These are phyloP conservation scores for Antheraea assamensis DNA, from an alignment of 2,888 invertebrate genomes.

Conservation along the genomic window DNA sequence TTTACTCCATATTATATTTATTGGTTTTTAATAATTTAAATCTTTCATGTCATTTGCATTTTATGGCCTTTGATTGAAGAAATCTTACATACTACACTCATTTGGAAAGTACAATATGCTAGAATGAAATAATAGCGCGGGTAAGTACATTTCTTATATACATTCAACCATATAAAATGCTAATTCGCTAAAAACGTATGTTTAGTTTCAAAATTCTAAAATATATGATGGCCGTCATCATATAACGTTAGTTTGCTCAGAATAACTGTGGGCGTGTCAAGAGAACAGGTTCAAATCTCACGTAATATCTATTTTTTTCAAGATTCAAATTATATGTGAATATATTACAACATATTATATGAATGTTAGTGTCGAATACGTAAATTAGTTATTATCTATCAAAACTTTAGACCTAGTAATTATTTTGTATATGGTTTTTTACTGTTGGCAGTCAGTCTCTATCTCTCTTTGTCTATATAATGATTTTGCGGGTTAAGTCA, in stretches of 20 bases:
- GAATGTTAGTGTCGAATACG: neutral
- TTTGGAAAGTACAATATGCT: no score
- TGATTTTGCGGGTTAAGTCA: neutral
- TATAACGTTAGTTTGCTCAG: neutral
- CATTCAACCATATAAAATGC: neutral
- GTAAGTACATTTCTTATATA: no score
- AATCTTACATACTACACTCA: no score
- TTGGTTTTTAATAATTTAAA: no score
- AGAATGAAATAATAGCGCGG: no score
- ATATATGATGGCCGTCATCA: neutral
- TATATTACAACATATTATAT: neutral
- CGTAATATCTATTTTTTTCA: neutral
- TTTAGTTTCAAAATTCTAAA: neutral
- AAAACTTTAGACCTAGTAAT: neutral
- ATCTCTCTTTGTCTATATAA: neutral
- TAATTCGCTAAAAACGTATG: neutral
- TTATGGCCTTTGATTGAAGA: no score
- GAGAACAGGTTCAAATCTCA: neutral
- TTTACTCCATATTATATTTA: no score
- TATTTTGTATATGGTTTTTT: neutral
- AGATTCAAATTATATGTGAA: neutral
- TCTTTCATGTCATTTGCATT: no score
- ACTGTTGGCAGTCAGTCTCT: neutral
- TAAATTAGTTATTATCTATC: neutral
- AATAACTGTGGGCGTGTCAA: neutral